Evolutionary conservation across 2,888 invertebrate species (phyloP), one percentile per base, ranked within the genome.

Genomic region (Meloe dianella): DNA sequence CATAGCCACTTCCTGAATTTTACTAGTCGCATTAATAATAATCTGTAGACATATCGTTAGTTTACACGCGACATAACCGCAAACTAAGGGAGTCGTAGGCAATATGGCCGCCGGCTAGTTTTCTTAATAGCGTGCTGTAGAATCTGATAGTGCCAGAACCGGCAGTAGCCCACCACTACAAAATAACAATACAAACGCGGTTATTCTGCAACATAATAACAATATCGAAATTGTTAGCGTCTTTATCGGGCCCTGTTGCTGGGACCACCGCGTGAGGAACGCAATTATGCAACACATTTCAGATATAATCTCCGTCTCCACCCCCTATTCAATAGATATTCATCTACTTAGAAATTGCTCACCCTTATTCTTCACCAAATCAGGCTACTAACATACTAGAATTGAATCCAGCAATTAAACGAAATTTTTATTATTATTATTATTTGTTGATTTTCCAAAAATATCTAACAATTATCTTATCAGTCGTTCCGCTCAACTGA

Each of bases 31-130:
- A 65, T 65, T 65, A 65, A 65, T 65, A 65, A 65, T 65, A 65
- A 58, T 61, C 60, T 61, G 60, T 61, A 57, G 65, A 65, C 47
- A 47, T 65, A 65, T 65, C 58, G 65, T 65, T 65, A 61, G 61
- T 51, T 29, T 57, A 51, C 65, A 65, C 65, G 65, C 65, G 62
- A 65, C 62, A 47, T 65, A 32, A 30, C 41, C 47, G 41, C 47
- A 30, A 56, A 47, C n/a, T 61, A 61, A 56, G 61, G 61, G 20
- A 61, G 61, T 47, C 9, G 5, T 47, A 47, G 10, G 20, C 29
- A 61, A 61, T 35, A 61, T 61, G 61, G 61, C 61, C 61, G 54
- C 12, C 30, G 35, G 32, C 58, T 17, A 51, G 47, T 41, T 47
- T 47, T 20, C 47, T 47, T 47, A 35, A 54, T 30, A 27, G 54